Conservation (phyloP, 2,797 vertebrate species). For the Semaprochilodus insignis region DNA sequence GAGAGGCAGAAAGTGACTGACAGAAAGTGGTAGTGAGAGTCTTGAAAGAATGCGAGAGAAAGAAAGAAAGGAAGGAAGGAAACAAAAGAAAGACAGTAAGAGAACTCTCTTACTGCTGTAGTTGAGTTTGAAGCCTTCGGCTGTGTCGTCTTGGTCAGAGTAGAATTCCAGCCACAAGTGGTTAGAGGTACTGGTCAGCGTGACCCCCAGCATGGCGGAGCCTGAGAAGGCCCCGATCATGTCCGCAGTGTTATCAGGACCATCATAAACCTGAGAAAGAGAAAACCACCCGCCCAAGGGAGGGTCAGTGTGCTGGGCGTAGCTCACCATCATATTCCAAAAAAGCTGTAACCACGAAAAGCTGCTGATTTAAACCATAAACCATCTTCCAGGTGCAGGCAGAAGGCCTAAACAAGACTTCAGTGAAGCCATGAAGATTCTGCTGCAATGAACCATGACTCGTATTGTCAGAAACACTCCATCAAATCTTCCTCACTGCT, state of each 20-base stretch:
- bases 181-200: constrained; percentile 94
- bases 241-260: constrained; percentile 88
- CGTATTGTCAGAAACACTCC: neutral
- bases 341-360: neutral
- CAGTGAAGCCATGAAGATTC: neutral
- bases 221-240: constrained; percentile 88
- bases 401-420: neutral
- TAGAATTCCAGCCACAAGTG: constrained; percentile 96
- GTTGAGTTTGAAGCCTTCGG: constrained; percentile 91
- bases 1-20: constrained; percentile 10
- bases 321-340: neutral
- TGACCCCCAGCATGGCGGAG: constrained; percentile 85
- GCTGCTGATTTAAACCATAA: neutral
- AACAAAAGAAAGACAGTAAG: neutral
- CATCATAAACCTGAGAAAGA: constrained; percentile 89
- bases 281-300: neutral
- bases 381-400: neutral
- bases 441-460: neutral
- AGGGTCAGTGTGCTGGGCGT: neutral
- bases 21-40: constrained; percentile 15
- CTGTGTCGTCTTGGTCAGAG: constrained; percentile 88
- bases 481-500: neutral
- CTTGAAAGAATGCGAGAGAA: neutral
- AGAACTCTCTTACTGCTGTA: constrained; percentile 89
- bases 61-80: neutral